Base-by-base conservation (phyloP, 2,797 vertebrate genomes). In the Kryptopterus vitreolus region DNA sequence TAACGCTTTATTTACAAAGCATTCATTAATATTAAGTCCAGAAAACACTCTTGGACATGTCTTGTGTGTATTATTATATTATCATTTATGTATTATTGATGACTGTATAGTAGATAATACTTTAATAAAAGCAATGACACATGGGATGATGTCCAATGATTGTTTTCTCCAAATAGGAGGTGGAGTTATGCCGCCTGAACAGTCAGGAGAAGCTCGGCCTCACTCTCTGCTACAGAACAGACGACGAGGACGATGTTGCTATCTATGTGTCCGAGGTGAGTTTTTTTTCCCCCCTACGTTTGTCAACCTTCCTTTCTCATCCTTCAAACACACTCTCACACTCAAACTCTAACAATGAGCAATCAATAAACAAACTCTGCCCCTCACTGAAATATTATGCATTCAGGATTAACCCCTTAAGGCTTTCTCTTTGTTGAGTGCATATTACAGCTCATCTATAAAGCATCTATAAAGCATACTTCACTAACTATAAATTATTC, bases 241-340 rank as follows among this genome's bases (percentile, higher is more conserved):
- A 99, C 75, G 97, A 99, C 76, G 97, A 99, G 77, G 98, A 99
- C 52, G 98, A 99, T 82, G 93, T 89, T 0, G 95, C 95, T 73
- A 99, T 99, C 89, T 99, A 97, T 85, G 95, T 99, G 89, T 98
- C 97, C 0, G 95, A 98, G 95, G 98, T 98, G 90, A 96, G 94
- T 22, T 6, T 33, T 24, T 18, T 33, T 38, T 59, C 1, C 62
- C 13, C 6, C 46, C 3, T 6, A 1, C n/a, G n/a, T 18, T 20
- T 29, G 16, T 26, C 26, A 29, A 29, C n/a, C 57, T 20, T 38
- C 22, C 31, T 31, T 31, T 31, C 9, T 53, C 26, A 31, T 5
- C 4, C 3, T 1, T 11, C 31, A 52, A 31, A 71, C 68, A 33
- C 9, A 52, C 3, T 29, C 24, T 50, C 18, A 20, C 43, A 48